Base-by-base conservation (phyloP, 2,888 invertebrate species). In the Chrysopilus asiliformis region DNA sequence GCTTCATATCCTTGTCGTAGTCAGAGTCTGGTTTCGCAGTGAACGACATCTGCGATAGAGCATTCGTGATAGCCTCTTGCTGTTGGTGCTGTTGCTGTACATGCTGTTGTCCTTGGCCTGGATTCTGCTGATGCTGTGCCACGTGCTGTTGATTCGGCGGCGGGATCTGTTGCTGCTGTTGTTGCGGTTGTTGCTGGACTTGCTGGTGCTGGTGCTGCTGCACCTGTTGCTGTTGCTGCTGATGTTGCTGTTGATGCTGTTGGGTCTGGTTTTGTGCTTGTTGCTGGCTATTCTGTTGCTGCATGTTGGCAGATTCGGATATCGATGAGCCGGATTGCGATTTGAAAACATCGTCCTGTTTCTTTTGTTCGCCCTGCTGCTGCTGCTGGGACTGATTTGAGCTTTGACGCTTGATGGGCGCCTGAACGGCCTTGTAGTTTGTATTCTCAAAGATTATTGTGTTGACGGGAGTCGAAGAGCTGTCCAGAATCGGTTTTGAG, bases 381-480 rank as follows among this genome's bases (percentile, higher is more conserved):
- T 15, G 14, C 6, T 43, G 43, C 24, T 43, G 42, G 22, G 40
- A 15, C 35, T 46, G 46, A 32, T 45, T 48, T 3, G 67, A 62
- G 48, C 64, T 67, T 37, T 63, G 63, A 1, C 56, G 51, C 34
- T 66, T 70, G 12, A 66, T 53, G 36, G 66, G 65, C 42, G 61
- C 68, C 37, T 74, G 76, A 38, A 74, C 77, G 45, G 79, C 74
- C 57, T 86, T 86, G 57, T 81, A 87, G 58, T 89, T 89, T 2
- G 87, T 89, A 57, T 90, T 90, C 55, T 90, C 89, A 55, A 90
- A 89, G 45, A 90, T 87, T 35, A 90, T 80, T 0, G 87, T 87
- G 55, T 84, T 82, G 14, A 86, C 83, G 2, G 85, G 84, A 1
- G 83, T 77, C 4, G 81, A 80, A 4, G 79, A 70, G 17, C 82